Conservation (phyloP, 1,140 invertebrate genomes). For the Oreohelix idahoensis region DNA sequence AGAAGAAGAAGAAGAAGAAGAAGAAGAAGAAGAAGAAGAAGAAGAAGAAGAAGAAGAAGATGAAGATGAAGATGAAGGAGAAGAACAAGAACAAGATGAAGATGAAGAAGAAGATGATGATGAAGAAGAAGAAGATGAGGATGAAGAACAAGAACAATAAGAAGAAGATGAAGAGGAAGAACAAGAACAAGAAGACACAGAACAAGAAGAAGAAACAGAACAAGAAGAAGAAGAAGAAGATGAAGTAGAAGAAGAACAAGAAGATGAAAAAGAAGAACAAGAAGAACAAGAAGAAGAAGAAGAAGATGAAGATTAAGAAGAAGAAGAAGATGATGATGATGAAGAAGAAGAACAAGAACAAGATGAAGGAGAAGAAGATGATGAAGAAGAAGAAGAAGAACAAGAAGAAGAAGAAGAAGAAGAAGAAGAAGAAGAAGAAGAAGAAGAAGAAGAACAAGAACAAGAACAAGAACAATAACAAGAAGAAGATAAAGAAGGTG, state of each 20-base stretch:
- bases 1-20: background rate
- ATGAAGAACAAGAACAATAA: background rate
- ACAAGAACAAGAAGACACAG: background rate
- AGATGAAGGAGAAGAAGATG: background rate
- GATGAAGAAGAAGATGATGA: too few species aligned
- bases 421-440: background rate
- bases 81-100: too few species aligned
- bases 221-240: too few species aligned
- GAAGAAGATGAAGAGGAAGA: background rate
- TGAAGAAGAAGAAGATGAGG: background rate
- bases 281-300: background rate
- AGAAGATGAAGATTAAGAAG: background rate
- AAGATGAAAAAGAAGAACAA: background rate
- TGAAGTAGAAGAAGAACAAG: background rate
- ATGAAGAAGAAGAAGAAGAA: background rate
- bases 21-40: too few species aligned
- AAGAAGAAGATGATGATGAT: background rate
- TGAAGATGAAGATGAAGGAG: too few species aligned
- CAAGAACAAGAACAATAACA: background rate
- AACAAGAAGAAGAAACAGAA: background rate
- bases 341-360: background rate
- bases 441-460: background rate
- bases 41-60: too few species aligned
- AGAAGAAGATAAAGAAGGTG: background rate
- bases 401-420: background rate